Conservation (phyloP, 2,113 vertebrate genomes). For the Chunga burmeisteri region DNA sequence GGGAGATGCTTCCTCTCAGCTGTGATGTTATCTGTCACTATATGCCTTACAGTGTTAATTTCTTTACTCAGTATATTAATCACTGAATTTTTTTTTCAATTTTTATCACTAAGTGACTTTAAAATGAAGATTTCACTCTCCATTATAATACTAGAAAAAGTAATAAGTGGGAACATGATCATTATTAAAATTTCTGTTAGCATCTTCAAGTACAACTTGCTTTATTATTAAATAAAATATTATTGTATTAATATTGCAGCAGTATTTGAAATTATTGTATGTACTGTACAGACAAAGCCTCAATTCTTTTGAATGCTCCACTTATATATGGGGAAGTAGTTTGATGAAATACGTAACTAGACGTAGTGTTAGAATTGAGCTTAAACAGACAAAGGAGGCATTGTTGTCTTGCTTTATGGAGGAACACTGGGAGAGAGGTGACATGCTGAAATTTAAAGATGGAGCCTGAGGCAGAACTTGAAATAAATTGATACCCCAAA, state of each 20-base stretch:
- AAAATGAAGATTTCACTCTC: neutral
- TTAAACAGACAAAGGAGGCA: neutral
- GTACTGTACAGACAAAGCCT: neutral
- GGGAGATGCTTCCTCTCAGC: neutral
- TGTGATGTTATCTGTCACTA: neutral
- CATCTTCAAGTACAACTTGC: neutral
- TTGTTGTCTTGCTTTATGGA: neutral
- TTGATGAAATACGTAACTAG: neutral
- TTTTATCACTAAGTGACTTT: neutral
- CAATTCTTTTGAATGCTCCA: neutral
- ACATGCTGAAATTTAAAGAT: neutral
- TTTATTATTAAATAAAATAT: neutral
- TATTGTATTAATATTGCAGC: neutral
- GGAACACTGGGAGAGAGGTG: neutral
- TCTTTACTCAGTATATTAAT: neutral
- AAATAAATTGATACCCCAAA: neutral
- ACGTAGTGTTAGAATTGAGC: neutral
- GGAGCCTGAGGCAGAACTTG: neutral
- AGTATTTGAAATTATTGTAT: neutral
- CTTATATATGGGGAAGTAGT: neutral
- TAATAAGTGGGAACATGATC: neutral
- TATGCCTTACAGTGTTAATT: neutral
- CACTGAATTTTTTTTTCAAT: neutral
- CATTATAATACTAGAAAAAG: neutral
- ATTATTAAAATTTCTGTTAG: neutral